phyloP scores from a whole-genome alignment of 1,140 invertebrate genomes.

The Proctacanthus coquilletti region DNA sequence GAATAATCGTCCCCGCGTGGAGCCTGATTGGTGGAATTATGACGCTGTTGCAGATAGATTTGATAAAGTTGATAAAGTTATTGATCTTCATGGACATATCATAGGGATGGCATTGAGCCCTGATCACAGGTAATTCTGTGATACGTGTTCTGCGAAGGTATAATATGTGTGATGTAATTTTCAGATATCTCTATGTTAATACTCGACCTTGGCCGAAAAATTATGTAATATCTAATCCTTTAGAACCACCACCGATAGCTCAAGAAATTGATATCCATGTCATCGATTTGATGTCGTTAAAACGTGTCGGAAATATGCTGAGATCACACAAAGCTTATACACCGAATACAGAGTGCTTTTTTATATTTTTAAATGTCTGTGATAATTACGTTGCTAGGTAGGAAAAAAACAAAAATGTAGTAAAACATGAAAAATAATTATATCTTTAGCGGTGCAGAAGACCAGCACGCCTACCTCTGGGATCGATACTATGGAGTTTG shows the following conservation, averaged over 20 bases:
- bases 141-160: not conserved
- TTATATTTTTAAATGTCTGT: conserved; percentile 76
- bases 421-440: conserved; percentile 6
- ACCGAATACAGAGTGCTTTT: conserved; percentile 77
- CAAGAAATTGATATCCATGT: conserved; percentile 85
- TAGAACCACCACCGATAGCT: conserved; percentile 75
- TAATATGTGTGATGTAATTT: not conserved
- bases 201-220: conserved; percentile 70
- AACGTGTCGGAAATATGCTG: conserved; percentile 69
- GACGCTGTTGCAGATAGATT: conserved; percentile 53
- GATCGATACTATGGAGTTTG: conserved; percentile 73
- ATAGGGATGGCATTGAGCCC: conserved; percentile 80
- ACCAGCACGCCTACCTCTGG: conserved; percentile 74
- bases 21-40: conserved; percentile 54
- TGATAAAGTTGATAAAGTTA: conserved; percentile 65
- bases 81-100: conserved; percentile 78
- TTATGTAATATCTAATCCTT: conserved; percentile 60
- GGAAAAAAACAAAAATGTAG: conserved; percentile 9
- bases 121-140: conserved; percentile 40
- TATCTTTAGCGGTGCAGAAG: conserved; percentile 61
- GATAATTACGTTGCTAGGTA: conserved; percentile 76
- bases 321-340: conserved; percentile 74
- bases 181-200: conserved; percentile 72
- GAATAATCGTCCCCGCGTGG: conserved; percentile 30
- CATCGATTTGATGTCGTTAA: conserved; percentile 64